Conservation (phyloP, 2,888 invertebrate species). For the Campoplex capitator region DNA sequence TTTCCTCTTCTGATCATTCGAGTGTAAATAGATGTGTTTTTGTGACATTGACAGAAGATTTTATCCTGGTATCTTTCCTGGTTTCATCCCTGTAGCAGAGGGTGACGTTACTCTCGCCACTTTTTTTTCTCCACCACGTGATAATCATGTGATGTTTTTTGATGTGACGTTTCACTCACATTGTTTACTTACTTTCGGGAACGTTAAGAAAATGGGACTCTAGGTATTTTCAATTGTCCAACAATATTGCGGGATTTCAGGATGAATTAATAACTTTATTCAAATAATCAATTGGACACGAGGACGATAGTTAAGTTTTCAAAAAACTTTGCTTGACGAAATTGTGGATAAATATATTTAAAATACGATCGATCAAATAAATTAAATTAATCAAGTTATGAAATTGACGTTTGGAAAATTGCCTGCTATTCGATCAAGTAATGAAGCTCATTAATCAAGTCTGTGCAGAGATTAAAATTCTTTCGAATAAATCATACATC, state of each 20-base stretch:
- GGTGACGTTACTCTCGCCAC: slow-evolving; percentile 11
- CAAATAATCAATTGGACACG: neutral
- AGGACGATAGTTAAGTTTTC: too few species aligned
- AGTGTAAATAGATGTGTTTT: slow-evolving; percentile 21
- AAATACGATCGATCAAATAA: neutral
- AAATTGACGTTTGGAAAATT: neutral
- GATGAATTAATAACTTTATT: neutral
- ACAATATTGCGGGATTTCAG: neutral
- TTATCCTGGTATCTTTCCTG: neutral
- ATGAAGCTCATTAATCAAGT: neutral
- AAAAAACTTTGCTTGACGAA: neutral
- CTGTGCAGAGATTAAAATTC: neutral
- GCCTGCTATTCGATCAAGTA: neutral
- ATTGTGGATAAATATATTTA: neutral
- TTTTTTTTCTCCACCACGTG: slow-evolving; percentile 51
- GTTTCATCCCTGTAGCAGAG: slow-evolving; percentile 24
- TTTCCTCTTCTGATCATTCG: neutral
- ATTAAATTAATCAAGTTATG: neutral
- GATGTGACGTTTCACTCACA: slow-evolving; percentile 3
- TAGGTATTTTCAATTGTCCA: neutral
- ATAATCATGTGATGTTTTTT: slow-evolving; percentile 12
- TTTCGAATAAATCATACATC: neutral
- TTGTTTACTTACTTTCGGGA: neutral
- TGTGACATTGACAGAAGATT: neutral
- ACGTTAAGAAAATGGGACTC: neutral